Evolutionary conservation across 2,113 vertebrate genomes (phyloP).

Genomic region (Melanocharis versteri): DNA sequence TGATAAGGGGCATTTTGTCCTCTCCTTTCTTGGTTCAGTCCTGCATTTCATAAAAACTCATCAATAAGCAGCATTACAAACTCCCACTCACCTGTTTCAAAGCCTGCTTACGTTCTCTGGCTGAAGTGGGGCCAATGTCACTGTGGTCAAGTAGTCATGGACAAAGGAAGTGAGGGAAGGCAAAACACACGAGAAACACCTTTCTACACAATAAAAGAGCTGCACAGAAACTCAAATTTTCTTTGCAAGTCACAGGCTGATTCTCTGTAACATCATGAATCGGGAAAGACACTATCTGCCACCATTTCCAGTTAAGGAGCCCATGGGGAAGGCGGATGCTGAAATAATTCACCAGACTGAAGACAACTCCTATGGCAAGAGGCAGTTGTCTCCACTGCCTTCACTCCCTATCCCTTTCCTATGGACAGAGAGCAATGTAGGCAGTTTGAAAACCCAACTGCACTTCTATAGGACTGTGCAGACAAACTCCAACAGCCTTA

Average conservation of each 20-base stretch:
- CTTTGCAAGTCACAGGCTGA: neutral
- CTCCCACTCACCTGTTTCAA: neutral
- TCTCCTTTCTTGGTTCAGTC: neutral
- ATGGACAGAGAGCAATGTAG: rapidly evolving
- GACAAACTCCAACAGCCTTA: neutral
- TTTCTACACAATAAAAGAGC: neutral
- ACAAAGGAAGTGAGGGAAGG: neutral
- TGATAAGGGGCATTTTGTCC: neutral
- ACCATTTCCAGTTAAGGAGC: neutral
- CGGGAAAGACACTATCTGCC: neutral
- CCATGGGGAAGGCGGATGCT: neutral
- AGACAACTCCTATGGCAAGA: neutral
- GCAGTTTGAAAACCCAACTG: neutral
- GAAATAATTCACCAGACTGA: neutral
- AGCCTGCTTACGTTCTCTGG: neutral
- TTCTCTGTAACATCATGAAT: neutral
- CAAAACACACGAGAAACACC: neutral
- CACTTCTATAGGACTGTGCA: neutral
- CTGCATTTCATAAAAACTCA: neutral
- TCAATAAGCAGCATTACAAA: neutral
- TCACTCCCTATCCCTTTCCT: neutral
- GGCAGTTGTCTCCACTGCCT: neutral
- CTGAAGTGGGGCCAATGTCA: neutral
- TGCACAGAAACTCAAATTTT: neutral
- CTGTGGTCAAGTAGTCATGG: neutral